These are phyloP conservation scores for Neogobius melanostomus DNA, from an alignment of 2,113 vertebrate genomes.

Conservation along the genomic window DNA sequence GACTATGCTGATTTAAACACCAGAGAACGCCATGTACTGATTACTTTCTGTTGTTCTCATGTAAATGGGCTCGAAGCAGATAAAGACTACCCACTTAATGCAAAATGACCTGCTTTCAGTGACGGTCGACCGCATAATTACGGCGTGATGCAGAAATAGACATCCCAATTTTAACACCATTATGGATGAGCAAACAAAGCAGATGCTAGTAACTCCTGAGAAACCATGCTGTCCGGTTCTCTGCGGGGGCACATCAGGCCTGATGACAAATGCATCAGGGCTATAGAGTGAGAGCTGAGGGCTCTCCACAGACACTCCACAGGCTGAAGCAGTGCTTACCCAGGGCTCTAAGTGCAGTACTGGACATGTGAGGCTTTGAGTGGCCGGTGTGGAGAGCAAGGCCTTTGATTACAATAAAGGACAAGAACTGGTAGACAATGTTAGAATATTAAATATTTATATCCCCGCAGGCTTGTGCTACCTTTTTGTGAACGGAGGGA, in stretches of 20 bases:
- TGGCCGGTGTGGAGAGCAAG: too few relatives aligned
- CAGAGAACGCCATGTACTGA: neutral
- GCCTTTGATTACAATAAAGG: too few relatives aligned
- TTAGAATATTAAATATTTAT: too few relatives aligned
- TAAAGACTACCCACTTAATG: neutral
- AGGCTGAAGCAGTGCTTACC: neutral
- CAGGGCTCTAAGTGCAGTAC: neutral
- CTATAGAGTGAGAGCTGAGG: neutral
- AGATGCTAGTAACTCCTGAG: neutral
- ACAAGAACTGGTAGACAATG: too few relatives aligned
- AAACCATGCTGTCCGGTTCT: neutral
- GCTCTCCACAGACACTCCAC: slow-evolving; percentile 1
- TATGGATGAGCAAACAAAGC: neutral
- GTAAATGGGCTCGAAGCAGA: neutral
- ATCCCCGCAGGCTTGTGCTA: too few relatives aligned
- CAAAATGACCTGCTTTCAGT: neutral
- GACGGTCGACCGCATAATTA: neutral
- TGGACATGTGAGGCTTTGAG: neutral
- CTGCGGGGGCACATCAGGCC: too few relatives aligned
- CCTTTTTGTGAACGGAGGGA: too few relatives aligned
- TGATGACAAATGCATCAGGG: neutral
- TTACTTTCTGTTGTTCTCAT: neutral
- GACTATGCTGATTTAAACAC: neutral
- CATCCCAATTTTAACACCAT: neutral
- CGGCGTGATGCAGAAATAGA: neutral